Evolutionary conservation across 2,888 invertebrate genomes (phyloP).

Genomic region (Kryphioiulus occultus): DNA sequence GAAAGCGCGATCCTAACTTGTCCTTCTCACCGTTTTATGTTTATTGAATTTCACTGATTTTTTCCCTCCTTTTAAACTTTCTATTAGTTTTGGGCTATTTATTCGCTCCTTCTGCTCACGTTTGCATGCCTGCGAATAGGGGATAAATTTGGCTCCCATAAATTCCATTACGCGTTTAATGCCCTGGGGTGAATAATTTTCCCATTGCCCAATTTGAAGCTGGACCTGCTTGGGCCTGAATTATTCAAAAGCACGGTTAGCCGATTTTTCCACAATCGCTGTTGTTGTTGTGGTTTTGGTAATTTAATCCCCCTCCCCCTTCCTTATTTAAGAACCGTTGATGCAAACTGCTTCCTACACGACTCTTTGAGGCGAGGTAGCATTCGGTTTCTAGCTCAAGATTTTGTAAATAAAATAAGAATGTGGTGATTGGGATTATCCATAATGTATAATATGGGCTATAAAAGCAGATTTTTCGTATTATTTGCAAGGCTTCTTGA

Average conservation of each 20-base stretch:
- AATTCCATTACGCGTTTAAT: neutral
- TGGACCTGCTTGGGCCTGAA: neutral
- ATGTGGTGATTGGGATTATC: too few species aligned
- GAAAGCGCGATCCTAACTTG: neutral
- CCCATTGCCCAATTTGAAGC: neutral
- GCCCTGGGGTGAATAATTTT: slow-evolving; percentile 18
- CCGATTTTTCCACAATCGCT: neutral
- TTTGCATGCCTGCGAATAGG: neutral
- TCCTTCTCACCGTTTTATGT: slow-evolving; percentile 7
- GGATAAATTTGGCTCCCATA: neutral
- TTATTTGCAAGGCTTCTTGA: too few species aligned
- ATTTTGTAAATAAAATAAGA: too few species aligned
- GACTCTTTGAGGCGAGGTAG: neutral
- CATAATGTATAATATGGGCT: too few species aligned
- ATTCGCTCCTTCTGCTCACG: neutral
- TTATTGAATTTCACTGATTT: slow-evolving; percentile 2
- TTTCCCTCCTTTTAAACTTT: neutral
- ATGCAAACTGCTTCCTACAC: neutral
- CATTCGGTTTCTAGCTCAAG: too few species aligned
- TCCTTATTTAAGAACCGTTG: neutral
- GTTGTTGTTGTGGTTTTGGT: neutral
- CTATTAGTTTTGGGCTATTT: slow-evolving; percentile 12
- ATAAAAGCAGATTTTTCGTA: too few species aligned
- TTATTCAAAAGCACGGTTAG: neutral
- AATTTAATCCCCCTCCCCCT: neutral